A percentile compares a stretch with the other conserved stretches of the same genome.
phyloP scores from a whole-genome alignment of 2,797 vertebrate genomes.

The Dromococcyx pavoninus region DNA sequence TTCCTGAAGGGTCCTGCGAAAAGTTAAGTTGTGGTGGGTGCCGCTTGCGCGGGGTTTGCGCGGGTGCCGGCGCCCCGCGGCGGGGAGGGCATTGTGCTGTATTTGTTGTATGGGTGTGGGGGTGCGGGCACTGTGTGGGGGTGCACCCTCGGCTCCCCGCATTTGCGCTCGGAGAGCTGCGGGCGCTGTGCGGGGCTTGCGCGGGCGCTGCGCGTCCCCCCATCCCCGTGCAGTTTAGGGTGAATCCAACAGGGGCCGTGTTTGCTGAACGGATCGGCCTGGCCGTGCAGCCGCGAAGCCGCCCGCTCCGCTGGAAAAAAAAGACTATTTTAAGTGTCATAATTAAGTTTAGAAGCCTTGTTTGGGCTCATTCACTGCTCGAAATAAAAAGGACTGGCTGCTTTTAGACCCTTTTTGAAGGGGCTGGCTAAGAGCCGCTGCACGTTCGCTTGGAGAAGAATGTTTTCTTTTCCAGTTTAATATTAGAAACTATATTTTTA shows the following conservation, averaged over 20 bases:
- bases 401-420: conserved; percentile 57
- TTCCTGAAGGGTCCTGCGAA: conserved; percentile 19
- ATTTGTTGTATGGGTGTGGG: no score
- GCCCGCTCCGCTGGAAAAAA: conserved; percentile 48
- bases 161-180: no score
- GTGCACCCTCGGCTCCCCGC: not conserved
- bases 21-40: conserved; percentile 37
- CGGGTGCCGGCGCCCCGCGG: not conserved
- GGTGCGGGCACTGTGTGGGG: no score
- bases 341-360: conserved; percentile 74
- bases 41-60: not conserved
- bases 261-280: conserved; percentile 77
- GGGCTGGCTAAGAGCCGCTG: conserved; percentile 70
- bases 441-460: conserved; percentile 49
- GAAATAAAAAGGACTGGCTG: conserved; percentile 64
- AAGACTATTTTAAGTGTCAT: conserved; percentile 75
- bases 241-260: conserved; percentile 80
- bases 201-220: no score
- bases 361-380: conserved; percentile 71
- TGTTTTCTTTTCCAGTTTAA: conserved; percentile 68
- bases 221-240: conserved; percentile 74
- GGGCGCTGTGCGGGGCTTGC: no score
- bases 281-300: conserved; percentile 53
- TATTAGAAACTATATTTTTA: conserved; percentile 71
- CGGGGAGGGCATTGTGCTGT: no score